These are phyloP conservation scores for Mormyrops attenuatus DNA, from an alignment of 2,797 vertebrate species.

Conservation along the genomic window DNA sequence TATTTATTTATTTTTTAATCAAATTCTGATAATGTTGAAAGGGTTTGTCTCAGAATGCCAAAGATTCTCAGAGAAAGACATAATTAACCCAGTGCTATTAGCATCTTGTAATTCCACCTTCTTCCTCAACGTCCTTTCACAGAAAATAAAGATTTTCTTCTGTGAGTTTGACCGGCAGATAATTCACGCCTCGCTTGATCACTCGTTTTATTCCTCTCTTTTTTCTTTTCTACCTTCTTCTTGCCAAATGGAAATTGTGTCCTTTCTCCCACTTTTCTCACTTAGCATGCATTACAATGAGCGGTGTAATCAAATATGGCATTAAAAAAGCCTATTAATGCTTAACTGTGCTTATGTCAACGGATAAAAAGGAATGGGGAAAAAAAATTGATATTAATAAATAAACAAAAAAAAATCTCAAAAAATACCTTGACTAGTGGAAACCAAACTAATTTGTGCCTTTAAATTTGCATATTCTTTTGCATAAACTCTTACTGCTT, in stretches of 20 bases:
- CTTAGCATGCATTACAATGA: conserved; percentile 4
- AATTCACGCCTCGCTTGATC: background rate
- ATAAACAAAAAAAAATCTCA: background rate
- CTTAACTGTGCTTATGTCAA: background rate
- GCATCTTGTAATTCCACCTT: background rate
- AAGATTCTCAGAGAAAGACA: background rate
- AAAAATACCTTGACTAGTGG: background rate
- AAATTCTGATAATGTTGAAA: conserved; percentile 12
- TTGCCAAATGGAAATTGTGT: background rate
- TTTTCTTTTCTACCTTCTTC: background rate
- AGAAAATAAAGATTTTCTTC: conserved; percentile 2
- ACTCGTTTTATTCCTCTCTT: background rate
- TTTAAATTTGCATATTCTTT: background rate
- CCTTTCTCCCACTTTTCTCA: too few species aligned
- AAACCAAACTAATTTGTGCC: background rate
- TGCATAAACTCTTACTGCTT: background rate
- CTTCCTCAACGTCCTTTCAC: background rate
- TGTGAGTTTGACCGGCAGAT: background rate
- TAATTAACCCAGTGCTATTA: conserved; percentile 4
- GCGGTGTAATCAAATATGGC: background rate
- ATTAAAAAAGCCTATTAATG: background rate
- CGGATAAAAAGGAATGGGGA: background rate
- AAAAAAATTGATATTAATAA: background rate
- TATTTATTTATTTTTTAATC: background rate
- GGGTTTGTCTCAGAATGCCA: background rate